Conservation (phyloP, 2,797 vertebrate species). For the Aulostomus chinensis region DNA sequence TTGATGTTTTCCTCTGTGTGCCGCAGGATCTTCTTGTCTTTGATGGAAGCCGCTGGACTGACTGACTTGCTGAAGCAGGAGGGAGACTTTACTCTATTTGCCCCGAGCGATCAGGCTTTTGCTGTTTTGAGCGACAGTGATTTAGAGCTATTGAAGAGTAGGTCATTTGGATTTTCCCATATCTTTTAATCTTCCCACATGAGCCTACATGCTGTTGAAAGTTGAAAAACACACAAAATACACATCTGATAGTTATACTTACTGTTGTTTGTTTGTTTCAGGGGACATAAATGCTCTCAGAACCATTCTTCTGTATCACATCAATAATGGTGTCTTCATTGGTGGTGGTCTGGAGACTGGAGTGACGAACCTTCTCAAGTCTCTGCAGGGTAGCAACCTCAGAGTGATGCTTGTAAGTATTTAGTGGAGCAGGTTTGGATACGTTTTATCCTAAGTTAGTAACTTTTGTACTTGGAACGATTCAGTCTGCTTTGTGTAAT, state of each 20-base stretch:
- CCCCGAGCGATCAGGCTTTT: constrained; percentile 93
- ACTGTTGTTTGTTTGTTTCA: too few relatives aligned
- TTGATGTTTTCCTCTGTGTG: constrained; percentile 34
- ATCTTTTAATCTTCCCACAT: too few relatives aligned
- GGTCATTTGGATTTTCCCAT: constrained; percentile 41
- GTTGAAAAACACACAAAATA: too few relatives aligned
- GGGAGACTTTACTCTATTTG: constrained; percentile 92
- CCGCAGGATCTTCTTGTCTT: constrained; percentile 89
- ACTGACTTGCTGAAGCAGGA: constrained; percentile 86
- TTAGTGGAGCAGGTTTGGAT: background rate
- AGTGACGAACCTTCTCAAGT: constrained; percentile 94
- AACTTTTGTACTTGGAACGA: background rate
- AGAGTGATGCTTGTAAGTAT: constrained; percentile 87
- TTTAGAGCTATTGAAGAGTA: constrained; percentile 84
- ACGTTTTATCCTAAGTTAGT: background rate
- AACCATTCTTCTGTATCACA: constrained; percentile 93
- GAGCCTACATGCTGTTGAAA: too few relatives aligned
- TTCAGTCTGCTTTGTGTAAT: too few relatives aligned
- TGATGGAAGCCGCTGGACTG: constrained; percentile 89
- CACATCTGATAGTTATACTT: too few relatives aligned
- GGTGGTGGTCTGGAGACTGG: constrained; percentile 90
- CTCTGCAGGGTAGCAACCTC: constrained; percentile 91
- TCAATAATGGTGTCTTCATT: constrained; percentile 89
- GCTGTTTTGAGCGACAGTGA: constrained; percentile 84
- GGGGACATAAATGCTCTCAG: constrained; percentile 89